phyloP scores from a whole-genome alignment of 2,113 vertebrate genomes.

The Edolisoma coerulescens region DNA sequence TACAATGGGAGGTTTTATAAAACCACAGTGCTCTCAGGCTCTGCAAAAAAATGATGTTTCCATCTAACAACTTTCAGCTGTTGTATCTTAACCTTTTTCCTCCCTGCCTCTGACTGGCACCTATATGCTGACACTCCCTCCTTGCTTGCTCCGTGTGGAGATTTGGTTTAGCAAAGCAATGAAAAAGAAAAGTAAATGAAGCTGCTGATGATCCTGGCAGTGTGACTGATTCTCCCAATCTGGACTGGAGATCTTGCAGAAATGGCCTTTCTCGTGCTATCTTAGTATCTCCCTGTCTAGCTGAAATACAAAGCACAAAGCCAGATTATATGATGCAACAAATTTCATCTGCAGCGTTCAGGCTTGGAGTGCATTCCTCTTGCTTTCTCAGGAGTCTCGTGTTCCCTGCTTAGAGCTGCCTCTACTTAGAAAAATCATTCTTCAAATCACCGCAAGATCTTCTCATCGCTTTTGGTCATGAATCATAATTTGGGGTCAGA shows the following conservation, averaged over 20 bases:
- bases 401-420: background rate
- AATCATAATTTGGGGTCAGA: background rate
- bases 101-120: background rate
- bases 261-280: background rate
- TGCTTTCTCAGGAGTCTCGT: slow-evolving; percentile 1
- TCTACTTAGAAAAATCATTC: background rate
- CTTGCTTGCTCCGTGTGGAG: background rate
- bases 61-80: background rate
- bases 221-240: background rate
- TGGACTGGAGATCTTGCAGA: background rate
- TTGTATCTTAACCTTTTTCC: background rate
- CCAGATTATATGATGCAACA: background rate
- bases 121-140: background rate
- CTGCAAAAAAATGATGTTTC: background rate
- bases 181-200: background rate
- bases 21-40: background rate
- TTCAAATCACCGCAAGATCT: background rate
- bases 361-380: background rate
- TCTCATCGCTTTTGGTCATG: background rate
- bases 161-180: background rate
- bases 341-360: background rate
- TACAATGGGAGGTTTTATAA: slow-evolving; percentile 43
- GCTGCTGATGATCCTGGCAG: background rate
- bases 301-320: background rate
- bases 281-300: background rate